Evolutionary conservation across 2,113 vertebrate genomes (phyloP), one percentile per base, ranked within the genome.

Genomic region (Neopipo cinnamomea): DNA sequence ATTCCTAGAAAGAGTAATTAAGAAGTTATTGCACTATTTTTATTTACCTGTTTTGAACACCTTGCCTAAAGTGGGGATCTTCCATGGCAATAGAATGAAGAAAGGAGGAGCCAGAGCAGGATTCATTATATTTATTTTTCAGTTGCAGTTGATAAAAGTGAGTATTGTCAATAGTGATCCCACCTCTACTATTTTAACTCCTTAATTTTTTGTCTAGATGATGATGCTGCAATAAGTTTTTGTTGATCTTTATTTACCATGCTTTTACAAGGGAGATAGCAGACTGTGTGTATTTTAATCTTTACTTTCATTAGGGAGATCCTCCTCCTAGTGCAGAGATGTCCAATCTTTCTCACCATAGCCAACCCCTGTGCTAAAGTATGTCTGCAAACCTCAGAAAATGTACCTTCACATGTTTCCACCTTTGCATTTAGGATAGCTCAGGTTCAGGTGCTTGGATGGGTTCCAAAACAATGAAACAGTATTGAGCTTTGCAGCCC

Each of bases 21-120:
- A 52, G 44, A 85, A 79, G 73, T 63, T 84, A 92, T 94, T 96
- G 84, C 53, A 56, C 19, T 87, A 52, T 37, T 91, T 93, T 81
- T 94, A 59, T 90, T 93, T 91, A 42, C 61, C 70, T 86, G 28
- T 62, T 63, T n/a, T 59, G 47, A 91, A 33, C 68, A 92, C 77
- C 74, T 87, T 85, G 59, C 35, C 67, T 70, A 13, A 80, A 77
- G 35, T 31, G 30, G 17, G 44, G 30, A 91, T 9, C 30, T 92
- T 68, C 44, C 0, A 1, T 91, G 39, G 35, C 39, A 84, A 31
- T 23, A 44, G 59, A 83, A 65, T 31, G 33, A 85, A 58, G 52
- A 70, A 39, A 81, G 75, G 55, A 72, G 22, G 15, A 91, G 42
- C 5, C 22, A 55, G 76, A 94, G 73, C 12, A 37, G 50, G 47